Evolutionary conservation across 2,888 invertebrate species (phyloP), one percentile per base, ranked within the genome.

Genomic region (Monopis laevigella): DNA sequence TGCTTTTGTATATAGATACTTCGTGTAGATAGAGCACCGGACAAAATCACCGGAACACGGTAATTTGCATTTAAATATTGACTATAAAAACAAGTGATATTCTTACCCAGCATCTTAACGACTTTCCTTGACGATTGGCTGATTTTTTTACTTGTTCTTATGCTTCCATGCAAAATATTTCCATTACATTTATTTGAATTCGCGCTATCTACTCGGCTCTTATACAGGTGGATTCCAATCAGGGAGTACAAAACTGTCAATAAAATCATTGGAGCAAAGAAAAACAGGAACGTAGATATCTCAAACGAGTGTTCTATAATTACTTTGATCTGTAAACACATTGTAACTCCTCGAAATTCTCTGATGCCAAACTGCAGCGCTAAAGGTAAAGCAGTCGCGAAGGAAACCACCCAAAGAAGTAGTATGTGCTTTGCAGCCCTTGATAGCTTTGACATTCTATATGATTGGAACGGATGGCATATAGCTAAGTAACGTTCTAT

Each of bases 391-490:
- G 92, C 92, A 54, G 89, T 68, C 46, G 86, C 78, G 49, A 93
- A 67, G 0, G 94, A 89, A 1, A 88, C 71, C 40, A 91, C 59
- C 96, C 96, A 97, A 47, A 96, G 86, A 29, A 86, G 70, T 14
- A 92, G 64, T 28, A 96, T 91, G 52, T 92, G 87, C 58, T 89
- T 90, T 42, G 92, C 82, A 7, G 93, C 95, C 19, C 96, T 82
- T 11, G 92, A 89, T 28, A 96, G 72, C 56, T 93, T 93, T 3
- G 94, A 93, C 87, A 93, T 90, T 45, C 92, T 92, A 59, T 95
- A 94, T 3, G 85, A 84, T 24, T 84, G 61, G 51, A 86, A 86
- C 1, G 86, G 86, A 51, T 86, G 84, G 49, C 86, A 86, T 45
- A 86, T 86, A 7, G 86, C 86, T 45, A 86, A 65, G 50, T 86